Evolutionary conservation across 1,140 invertebrate genomes (phyloP).

Genomic region (Bombus difficillimus): DNA sequence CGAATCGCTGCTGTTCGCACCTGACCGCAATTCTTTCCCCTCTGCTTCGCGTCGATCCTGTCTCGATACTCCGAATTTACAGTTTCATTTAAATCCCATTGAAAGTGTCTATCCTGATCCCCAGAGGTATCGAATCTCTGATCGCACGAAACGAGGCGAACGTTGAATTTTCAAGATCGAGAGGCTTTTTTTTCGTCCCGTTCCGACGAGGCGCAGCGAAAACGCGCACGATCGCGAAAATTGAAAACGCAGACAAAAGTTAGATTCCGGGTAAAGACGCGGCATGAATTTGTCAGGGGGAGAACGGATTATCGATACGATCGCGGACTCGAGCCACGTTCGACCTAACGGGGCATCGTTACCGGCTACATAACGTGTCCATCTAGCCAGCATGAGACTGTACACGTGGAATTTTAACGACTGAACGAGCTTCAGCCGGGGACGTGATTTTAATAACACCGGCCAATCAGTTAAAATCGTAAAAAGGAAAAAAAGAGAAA

Average conservation of each 20-base stretch:
- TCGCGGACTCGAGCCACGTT: slow-evolving; percentile 33
- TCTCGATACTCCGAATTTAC: background rate
- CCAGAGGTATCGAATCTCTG: background rate
- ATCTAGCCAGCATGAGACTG: background rate
- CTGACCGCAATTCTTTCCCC: background rate
- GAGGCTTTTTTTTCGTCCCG: no score
- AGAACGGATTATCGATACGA: slow-evolving; percentile 23
- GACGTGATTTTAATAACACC: slow-evolving; percentile 29
- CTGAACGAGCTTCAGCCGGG: background rate
- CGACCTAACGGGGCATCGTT: slow-evolving; percentile 24
- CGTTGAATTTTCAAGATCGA: background rate
- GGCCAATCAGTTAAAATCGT: background rate
- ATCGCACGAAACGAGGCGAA: background rate
- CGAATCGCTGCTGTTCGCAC: background rate
- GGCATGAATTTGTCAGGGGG: slow-evolving; percentile 30
- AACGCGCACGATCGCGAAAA: background rate
- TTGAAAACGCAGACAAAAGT: background rate
- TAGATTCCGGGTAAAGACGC: slow-evolving; percentile 10
- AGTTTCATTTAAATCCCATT: background rate
- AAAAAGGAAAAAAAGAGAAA: background rate
- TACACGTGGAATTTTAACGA: slow-evolving; percentile 25
- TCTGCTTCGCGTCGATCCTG: background rate
- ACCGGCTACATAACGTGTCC: slow-evolving; percentile 28
- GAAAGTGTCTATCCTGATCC: no score
- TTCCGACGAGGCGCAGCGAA: background rate